Conservation (phyloP, 30 jellyfish, hydroid and myxozoan genomes). For the Pelagia noctiluca region DNA sequence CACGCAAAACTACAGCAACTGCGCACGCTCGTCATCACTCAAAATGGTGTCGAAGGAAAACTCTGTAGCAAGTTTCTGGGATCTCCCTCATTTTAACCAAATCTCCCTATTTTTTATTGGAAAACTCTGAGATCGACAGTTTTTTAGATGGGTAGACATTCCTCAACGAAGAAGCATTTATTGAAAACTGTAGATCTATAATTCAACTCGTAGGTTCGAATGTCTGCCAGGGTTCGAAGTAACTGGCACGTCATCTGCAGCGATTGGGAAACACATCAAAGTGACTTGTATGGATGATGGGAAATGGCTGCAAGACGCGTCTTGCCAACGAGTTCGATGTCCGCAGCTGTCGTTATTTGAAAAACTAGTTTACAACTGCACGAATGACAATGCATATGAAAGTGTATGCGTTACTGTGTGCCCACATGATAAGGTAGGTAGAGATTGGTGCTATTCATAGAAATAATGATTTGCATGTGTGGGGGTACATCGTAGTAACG, state of each 20-base stretch:
- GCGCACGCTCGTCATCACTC: no score
- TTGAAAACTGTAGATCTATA: neutral
- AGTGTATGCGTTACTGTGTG: slow-evolving; percentile 86
- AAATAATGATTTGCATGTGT: no score
- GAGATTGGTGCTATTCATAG: no score
- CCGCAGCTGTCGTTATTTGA: slow-evolving; percentile 60
- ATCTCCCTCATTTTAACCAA: no score
- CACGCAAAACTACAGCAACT: no score
- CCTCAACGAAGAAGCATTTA: neutral
- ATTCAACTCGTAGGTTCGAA: slow-evolving; percentile 59
- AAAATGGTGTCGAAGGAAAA: no score
- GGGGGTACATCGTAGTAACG: no score
- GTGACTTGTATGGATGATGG: slow-evolving; percentile 81
- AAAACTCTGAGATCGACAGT: no score
- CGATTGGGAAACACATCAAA: slow-evolving; percentile 62
- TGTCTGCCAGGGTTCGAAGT: slow-evolving; percentile 81
- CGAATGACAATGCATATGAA: slow-evolving; percentile 64
- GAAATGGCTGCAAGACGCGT: slow-evolving; percentile 75
- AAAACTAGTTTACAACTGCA: slow-evolving; percentile 74
- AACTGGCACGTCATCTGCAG: slow-evolving; percentile 17
- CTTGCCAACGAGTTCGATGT: slow-evolving; percentile 70
- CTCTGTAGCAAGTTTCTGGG: no score
- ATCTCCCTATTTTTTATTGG: no score
- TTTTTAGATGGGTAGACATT: no score
- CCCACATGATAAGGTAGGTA: slow-evolving; percentile 61